These are phyloP conservation scores for Rhagonycha lutea DNA, from an alignment of 2,888 invertebrate genomes.

Conservation along the genomic window DNA sequence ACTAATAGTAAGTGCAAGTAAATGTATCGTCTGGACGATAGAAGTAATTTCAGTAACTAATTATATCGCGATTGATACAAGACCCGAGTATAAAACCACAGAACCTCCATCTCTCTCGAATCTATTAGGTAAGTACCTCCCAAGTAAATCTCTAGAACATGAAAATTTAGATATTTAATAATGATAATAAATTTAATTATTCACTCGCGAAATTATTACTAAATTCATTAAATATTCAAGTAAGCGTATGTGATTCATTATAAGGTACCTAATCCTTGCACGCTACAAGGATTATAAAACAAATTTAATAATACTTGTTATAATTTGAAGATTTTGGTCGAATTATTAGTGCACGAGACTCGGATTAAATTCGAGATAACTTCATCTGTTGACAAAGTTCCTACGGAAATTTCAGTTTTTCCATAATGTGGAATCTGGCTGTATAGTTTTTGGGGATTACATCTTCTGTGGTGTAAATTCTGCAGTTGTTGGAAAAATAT, in stretches of 20 bases:
- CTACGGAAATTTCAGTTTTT: no score
- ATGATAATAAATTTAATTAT: constrained; percentile 1
- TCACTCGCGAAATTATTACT: not conserved
- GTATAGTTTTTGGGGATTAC: no score
- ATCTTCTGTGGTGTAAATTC: no score
- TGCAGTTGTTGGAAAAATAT: no score
- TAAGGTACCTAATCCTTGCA: not conserved
- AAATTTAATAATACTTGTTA: not conserved
- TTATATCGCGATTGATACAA: constrained; percentile 43
- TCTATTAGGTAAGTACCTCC: not conserved
- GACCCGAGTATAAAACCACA: constrained; percentile 9
- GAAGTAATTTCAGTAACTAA: constrained; percentile 42
- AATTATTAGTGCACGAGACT: not conserved
- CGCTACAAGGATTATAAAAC: not conserved
- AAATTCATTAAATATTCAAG: constrained; percentile 5
- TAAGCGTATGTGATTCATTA: not conserved
- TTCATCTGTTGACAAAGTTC: no score
- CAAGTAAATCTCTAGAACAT: not conserved
- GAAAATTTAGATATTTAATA: not conserved
- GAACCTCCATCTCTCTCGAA: not conserved
- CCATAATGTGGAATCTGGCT: no score
- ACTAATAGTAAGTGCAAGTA: not conserved
- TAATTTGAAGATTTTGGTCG: not conserved
- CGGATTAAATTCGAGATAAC: not conserved
- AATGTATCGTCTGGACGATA: constrained; percentile 1